Conservation (phyloP, 2,797 vertebrate species). For the Psittacula echo region DNA sequence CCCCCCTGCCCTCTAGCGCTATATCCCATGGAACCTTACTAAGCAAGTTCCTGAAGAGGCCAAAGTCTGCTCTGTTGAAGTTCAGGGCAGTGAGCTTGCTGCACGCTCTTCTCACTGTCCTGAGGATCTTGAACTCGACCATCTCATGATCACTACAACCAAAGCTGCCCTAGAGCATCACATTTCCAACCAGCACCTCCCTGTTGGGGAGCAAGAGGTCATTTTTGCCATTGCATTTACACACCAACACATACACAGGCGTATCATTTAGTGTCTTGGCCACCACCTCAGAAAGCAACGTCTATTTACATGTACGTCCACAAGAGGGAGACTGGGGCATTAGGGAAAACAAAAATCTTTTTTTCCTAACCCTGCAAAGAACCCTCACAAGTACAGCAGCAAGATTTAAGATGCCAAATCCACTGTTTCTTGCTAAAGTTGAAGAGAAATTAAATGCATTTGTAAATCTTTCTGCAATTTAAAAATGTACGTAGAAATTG, state of each 20-base stretch:
- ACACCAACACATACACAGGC: neutral
- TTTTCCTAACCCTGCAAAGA: neutral
- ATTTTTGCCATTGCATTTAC: neutral
- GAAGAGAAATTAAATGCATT: neutral
- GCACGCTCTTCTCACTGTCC: neutral
- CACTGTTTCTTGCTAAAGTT: neutral
- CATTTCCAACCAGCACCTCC: too few relatives aligned
- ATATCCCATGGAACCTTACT: too few relatives aligned
- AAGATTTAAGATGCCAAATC: neutral
- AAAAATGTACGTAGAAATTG: neutral
- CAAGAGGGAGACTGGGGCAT: constrained; percentile 27
- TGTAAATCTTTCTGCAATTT: neutral
- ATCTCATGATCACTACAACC: neutral
- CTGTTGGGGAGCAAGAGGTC: too few relatives aligned
- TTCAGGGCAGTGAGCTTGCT: neutral
- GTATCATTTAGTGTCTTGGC: neutral
- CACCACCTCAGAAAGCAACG: neutral
- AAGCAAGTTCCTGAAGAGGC: neutral
- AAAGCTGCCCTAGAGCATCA: neutral
- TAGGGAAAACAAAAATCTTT: neutral
- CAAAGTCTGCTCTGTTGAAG: neutral
- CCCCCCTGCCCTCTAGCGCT: too few relatives aligned
- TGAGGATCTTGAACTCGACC: neutral
- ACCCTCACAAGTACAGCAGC: neutral
- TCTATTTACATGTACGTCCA: neutral